These are phyloP conservation scores for Eugnorisma glareosa DNA, from an alignment of 2,888 invertebrate species.

Conservation along the genomic window DNA sequence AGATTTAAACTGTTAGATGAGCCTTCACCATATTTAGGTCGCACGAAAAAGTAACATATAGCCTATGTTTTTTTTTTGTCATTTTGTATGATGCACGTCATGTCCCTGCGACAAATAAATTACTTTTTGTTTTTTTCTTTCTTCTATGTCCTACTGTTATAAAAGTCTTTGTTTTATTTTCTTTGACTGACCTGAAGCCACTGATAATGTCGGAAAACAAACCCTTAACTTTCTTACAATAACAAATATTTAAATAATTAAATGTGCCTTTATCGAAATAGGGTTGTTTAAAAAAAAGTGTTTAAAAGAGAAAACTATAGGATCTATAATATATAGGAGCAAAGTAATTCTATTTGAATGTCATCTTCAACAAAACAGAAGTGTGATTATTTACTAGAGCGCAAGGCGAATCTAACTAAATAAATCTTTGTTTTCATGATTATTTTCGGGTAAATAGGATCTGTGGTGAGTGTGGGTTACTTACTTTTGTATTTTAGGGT, in stretches of 20 bases:
- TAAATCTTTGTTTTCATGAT: neutral
- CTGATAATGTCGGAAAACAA: neutral
- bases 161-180: too few relatives aligned
- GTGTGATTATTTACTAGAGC: neutral
- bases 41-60: neutral
- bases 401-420: neutral
- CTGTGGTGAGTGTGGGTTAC: too few relatives aligned
- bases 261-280: neutral
- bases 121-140: too few relatives aligned
- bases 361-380: neutral
- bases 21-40: neutral
- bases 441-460: conserved; percentile 13
- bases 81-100: too few relatives aligned
- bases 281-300: neutral
- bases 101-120: too few relatives aligned
- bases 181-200: neutral
- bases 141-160: neutral
- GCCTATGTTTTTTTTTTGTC: too few relatives aligned
- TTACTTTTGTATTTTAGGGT: neutral
- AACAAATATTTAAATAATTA: neutral
- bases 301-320: neutral
- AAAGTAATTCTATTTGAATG: neutral
- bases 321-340: neutral
- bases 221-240: neutral
- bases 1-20: neutral